phyloP scores from a whole-genome alignment of 2,797 vertebrate species.

The Ctenosaura bakeri region DNA sequence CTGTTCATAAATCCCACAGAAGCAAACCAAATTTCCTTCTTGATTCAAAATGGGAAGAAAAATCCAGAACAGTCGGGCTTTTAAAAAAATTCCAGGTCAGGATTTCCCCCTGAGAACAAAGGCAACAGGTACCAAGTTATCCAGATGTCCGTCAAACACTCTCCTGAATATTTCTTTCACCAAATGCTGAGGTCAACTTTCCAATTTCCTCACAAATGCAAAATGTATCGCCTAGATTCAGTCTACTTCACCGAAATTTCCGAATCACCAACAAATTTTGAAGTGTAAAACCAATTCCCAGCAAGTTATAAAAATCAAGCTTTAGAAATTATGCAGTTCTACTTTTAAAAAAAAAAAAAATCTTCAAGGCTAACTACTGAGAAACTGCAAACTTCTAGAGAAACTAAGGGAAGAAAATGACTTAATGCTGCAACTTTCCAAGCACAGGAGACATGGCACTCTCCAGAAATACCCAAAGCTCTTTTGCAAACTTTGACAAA shows the following conservation, averaged over 20 bases:
- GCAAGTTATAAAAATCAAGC: neutral
- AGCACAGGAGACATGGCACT: neutral
- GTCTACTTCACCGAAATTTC: neutral
- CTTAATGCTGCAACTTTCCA: neutral
- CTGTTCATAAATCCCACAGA: neutral
- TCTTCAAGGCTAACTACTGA: neutral
- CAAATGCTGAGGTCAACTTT: neutral
- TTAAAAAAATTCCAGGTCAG: neutral
- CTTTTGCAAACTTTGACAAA: neutral
- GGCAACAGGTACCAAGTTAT: neutral
- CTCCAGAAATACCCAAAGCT: neutral
- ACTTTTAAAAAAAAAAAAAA: no score
- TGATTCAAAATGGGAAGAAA: neutral
- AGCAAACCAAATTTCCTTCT: neutral
- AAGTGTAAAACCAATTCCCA: neutral
- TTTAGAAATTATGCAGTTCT: neutral
- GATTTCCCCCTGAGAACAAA: slow-evolving; percentile 11
- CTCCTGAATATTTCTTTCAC: neutral
- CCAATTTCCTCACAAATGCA: neutral
- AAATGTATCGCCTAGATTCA: neutral
- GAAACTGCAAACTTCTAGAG: neutral
- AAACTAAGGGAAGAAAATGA: neutral
- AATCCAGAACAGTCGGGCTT: neutral
- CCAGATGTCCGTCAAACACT: neutral
- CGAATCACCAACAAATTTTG: neutral